A percentile compares a stretch with the other conserved stretches of the same genome.
Conservation (phyloP, 2,113 vertebrate genomes). For the Pyrgilauda ruficollis region DNA sequence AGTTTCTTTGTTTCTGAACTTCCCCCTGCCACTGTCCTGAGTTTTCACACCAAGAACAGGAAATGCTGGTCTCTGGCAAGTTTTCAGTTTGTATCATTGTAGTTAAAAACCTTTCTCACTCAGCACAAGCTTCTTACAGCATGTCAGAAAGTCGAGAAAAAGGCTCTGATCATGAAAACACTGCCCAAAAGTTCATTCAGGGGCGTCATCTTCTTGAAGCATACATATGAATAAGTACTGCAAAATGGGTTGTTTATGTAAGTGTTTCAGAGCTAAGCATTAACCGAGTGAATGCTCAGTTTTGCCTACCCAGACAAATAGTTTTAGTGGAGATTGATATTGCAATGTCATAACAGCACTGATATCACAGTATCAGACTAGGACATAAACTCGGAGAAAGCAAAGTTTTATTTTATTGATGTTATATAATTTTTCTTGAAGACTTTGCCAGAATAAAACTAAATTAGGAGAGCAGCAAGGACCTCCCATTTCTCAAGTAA, state of each 20-base stretch:
- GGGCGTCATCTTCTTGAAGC: background rate
- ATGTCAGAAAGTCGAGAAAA: background rate
- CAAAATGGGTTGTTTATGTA: background rate
- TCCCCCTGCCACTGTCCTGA: background rate
- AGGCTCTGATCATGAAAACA: background rate
- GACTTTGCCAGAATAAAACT: background rate
- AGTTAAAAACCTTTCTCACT: background rate
- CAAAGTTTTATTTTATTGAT: background rate
- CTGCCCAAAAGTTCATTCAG: background rate
- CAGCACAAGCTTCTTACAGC: background rate
- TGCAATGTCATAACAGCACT: background rate
- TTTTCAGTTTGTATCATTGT: background rate
- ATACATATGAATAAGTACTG: background rate
- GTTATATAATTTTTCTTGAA: background rate
- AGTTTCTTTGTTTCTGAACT: conserved; percentile 31
- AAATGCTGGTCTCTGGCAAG: background rate
- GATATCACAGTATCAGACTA: background rate
- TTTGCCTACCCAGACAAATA: background rate
- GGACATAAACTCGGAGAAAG: background rate
- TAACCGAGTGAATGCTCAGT: background rate
- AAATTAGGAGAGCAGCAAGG: background rate
- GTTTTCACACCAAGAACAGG: background rate
- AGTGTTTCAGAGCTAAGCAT: background rate
- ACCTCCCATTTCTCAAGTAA: background rate
- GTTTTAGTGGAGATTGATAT: background rate